Evolutionary conservation across 2,113 vertebrate genomes (phyloP).

Genomic region (Bucco capensis): DNA sequence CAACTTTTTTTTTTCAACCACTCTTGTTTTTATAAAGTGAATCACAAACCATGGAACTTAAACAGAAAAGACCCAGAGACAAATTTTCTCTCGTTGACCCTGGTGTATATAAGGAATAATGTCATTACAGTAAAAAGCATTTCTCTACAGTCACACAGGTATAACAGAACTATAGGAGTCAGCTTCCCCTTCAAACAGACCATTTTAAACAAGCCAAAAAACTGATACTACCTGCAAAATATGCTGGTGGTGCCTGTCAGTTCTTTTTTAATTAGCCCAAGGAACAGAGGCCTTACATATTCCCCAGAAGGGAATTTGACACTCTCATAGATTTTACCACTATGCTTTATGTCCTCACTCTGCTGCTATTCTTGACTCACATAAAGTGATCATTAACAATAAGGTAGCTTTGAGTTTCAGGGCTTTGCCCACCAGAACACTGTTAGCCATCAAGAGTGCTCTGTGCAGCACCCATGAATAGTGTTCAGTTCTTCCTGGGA

Average conservation of each 20-base stretch:
- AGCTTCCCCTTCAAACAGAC: not conserved
- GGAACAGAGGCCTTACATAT: not conserved
- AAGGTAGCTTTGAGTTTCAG: not conserved
- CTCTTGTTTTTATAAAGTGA: constrained; percentile 57
- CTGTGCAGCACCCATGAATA: not conserved
- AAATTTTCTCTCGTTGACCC: not conserved
- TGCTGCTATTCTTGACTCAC: not conserved
- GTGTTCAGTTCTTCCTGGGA: not conserved
- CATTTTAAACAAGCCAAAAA: not conserved
- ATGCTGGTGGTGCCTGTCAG: not conserved
- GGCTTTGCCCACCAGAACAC: not conserved
- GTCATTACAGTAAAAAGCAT: not conserved
- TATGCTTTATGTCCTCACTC: not conserved
- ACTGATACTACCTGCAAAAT: not conserved
- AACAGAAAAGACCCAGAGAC: constrained; percentile 23
- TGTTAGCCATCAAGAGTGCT: not conserved
- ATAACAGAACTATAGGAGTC: not conserved
- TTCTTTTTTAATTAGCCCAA: not conserved
- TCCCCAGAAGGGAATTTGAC: not conserved
- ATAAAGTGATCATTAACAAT: not conserved
- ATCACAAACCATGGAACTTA: constrained; percentile 52
- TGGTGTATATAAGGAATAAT: not conserved
- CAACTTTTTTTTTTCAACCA: constrained; percentile 46
- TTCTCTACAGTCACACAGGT: not conserved
- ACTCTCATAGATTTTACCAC: not conserved